Conservation (phyloP, 2,888 invertebrate genomes). For the Ellobium chinense region DNA sequence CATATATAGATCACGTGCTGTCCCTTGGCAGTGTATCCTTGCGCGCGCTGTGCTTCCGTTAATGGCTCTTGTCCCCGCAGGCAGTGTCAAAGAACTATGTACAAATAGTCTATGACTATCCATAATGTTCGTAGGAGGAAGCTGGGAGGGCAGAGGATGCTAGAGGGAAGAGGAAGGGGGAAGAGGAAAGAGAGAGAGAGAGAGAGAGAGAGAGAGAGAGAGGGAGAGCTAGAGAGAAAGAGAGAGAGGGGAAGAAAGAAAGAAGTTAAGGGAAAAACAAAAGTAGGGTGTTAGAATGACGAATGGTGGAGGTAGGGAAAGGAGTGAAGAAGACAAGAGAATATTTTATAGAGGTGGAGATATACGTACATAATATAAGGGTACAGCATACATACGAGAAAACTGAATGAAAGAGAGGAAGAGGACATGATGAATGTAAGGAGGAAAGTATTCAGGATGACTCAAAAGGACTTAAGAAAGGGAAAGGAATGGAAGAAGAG, state of each 20-base stretch:
- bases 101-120: too few relatives aligned
- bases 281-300: background rate
- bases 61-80: too few relatives aligned
- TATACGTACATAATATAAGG: background rate
- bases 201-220: conserved; percentile 19
- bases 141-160: conserved; percentile 1
- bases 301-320: background rate
- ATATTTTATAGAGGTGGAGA: background rate
- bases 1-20: too few relatives aligned
- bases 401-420: background rate
- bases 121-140: conserved; percentile 21
- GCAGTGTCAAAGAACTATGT: too few relatives aligned
- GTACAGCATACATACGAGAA: background rate
- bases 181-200: background rate
- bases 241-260: background rate
- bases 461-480: background rate
- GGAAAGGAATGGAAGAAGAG: background rate
- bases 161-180: background rate
- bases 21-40: too few relatives aligned
- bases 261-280: background rate
- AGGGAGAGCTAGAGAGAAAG: background rate
- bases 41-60: too few relatives aligned
- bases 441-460: background rate
- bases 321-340: background rate
- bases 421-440: background rate